Evolutionary conservation across 1,140 invertebrate genomes (phyloP).

Genomic region (Neocloeon triangulifer): DNA sequence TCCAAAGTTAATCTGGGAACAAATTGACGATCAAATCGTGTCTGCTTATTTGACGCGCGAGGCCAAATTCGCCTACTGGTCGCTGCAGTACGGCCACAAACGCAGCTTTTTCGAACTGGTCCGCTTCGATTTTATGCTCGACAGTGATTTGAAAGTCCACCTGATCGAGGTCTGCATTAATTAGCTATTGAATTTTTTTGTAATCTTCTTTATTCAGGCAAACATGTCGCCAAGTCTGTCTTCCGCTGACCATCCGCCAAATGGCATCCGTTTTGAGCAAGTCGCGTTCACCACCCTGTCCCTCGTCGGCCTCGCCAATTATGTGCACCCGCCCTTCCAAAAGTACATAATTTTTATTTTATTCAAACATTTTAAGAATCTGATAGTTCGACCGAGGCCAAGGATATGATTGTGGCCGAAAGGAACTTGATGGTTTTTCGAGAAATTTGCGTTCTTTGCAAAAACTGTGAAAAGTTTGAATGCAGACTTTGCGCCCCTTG

Average conservation of each 20-base stretch:
- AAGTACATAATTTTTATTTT: constrained; percentile 15
- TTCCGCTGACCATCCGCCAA: constrained; percentile 73
- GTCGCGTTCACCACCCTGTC: constrained; percentile 69
- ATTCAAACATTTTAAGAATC: not conserved
- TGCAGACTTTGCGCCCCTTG: constrained; percentile 63
- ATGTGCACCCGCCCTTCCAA: constrained; percentile 18
- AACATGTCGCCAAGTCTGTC: constrained; percentile 97
- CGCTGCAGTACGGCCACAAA: constrained; percentile 25
- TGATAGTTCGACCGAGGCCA: constrained; percentile 12
- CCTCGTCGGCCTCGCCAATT: constrained; percentile 48
- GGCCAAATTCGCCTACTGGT: constrained; percentile 25
- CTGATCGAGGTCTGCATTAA: constrained; percentile 62
- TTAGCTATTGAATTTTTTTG: too few relatives aligned
- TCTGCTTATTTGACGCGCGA: constrained; percentile 56
- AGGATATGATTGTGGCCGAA: constrained; percentile 45
- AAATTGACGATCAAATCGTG: constrained; percentile 56
- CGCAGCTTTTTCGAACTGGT: constrained; percentile 86
- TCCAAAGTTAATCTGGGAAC: constrained; percentile 51
- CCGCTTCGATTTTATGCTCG: constrained; percentile 80
- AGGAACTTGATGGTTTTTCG: constrained; percentile 62
- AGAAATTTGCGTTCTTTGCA: constrained; percentile 36
- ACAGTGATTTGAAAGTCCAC: constrained; percentile 67
- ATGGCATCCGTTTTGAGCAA: constrained; percentile 77
- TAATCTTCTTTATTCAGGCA: too few relatives aligned
- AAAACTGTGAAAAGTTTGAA: constrained; percentile 34